A percentile compares a stretch with the other conserved stretches of the same genome.
Conservation (phyloP, 2,113 vertebrate species). For the Macquaria australasica region DNA sequence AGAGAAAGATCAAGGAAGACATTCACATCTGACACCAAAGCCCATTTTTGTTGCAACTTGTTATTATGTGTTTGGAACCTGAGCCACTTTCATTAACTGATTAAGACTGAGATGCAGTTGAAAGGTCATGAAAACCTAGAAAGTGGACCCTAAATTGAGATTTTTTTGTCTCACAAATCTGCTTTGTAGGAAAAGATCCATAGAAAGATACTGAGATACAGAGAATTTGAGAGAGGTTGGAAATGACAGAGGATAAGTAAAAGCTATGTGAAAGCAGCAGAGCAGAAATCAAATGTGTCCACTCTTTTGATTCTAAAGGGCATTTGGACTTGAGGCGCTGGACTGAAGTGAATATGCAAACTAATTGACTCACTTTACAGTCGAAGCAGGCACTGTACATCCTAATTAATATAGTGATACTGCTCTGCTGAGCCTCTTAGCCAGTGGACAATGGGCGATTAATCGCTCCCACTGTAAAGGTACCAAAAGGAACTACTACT, state of each 20-base stretch:
- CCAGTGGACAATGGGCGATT: slow-evolving; percentile 61
- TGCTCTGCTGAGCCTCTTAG: slow-evolving; percentile 63
- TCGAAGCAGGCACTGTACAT: slow-evolving; percentile 45
- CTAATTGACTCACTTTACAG: slow-evolving; percentile 66
- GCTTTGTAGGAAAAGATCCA: background rate
- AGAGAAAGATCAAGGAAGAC: background rate
- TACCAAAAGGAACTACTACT: slow-evolving; percentile 54
- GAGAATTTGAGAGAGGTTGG: background rate
- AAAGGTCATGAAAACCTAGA: background rate
- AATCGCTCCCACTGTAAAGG: slow-evolving; percentile 58
- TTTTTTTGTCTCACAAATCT: background rate
- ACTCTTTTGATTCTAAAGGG: slow-evolving; percentile 40
- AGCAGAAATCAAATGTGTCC: slow-evolving; percentile 47
- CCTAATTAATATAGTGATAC: slow-evolving; percentile 68
- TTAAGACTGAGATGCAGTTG: background rate
- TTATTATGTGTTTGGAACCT: background rate
- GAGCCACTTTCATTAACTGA: background rate
- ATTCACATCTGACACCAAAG: background rate
- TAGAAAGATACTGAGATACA: background rate
- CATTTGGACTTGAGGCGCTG: slow-evolving; percentile 29
- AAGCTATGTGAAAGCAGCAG: background rate
- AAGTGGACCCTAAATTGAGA: background rate
- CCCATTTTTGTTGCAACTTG: background rate
- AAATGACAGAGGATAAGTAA: background rate
- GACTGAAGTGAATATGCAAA: slow-evolving; percentile 45